Conservation (phyloP, 2,113 vertebrate species). For the Rhea americana region DNA sequence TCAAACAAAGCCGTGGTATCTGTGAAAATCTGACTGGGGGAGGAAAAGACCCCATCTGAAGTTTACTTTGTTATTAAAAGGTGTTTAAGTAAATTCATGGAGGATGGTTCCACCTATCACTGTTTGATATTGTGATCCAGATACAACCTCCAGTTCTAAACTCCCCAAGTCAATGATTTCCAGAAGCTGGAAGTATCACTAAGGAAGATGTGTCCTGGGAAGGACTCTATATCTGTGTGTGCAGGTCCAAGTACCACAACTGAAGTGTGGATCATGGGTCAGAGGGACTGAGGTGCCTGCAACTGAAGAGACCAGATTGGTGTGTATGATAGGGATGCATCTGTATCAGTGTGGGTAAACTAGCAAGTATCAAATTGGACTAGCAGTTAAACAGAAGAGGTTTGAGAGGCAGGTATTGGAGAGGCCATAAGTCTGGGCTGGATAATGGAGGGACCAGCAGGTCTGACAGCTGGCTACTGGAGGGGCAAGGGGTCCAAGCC, state of each 20-base stretch:
- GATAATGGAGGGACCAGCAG: too few species aligned
- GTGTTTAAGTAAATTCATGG: not conserved
- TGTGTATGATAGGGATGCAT: too few species aligned
- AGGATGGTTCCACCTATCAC: not conserved
- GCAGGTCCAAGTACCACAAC: not conserved
- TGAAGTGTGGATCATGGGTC: not conserved
- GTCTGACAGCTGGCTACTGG: too few species aligned
- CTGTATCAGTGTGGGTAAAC: too few species aligned
- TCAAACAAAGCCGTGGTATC: constrained; percentile 12
- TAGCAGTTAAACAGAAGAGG: too few species aligned
- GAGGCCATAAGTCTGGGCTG: too few species aligned
- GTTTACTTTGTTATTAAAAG: not conserved
- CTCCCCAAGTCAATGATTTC: not conserved
- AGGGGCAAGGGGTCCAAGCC: too few species aligned
- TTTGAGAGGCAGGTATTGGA: too few species aligned
- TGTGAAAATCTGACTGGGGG: not conserved
- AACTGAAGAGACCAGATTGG: too few species aligned
- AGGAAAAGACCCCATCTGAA: not conserved
- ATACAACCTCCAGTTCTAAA: not conserved
- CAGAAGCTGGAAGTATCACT: too few species aligned
- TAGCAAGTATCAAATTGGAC: too few species aligned
- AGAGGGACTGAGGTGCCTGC: too few species aligned
- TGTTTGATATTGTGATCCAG: not conserved
- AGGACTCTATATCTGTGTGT: not conserved
- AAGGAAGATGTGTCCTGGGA: not conserved